These are phyloP conservation scores for Corvus cornix DNA, from an alignment of 2,113 vertebrate genomes.

Conservation along the genomic window DNA sequence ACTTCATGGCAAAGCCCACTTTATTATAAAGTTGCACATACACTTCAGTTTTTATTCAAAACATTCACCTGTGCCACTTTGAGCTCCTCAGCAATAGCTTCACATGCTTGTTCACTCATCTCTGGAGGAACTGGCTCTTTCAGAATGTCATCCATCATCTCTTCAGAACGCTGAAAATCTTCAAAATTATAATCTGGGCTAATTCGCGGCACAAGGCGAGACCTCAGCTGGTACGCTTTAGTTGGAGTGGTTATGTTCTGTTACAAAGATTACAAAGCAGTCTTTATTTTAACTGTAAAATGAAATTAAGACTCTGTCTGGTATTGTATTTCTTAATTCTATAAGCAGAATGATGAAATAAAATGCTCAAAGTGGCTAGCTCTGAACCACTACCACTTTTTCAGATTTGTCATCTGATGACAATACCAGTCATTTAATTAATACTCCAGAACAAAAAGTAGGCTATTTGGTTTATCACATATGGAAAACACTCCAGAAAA, in stretches of 20 bases:
- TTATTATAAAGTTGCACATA: not conserved
- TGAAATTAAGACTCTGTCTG: not conserved
- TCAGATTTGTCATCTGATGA: not conserved
- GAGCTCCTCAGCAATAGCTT: constrained; percentile 89
- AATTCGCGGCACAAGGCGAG: constrained; percentile 73
- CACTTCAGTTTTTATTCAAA: not conserved
- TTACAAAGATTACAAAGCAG: not conserved
- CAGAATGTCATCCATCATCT: constrained; percentile 72
- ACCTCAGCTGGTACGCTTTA: constrained; percentile 83
- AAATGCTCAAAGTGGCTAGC: not conserved
- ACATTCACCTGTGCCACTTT: constrained; percentile 82
- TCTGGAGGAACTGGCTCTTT: constrained; percentile 84
- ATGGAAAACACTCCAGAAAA: not conserved
- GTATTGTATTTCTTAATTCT: not conserved
- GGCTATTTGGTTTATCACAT: not conserved
- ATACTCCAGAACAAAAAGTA: not conserved
- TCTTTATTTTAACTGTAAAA: not conserved
- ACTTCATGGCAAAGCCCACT: not conserved
- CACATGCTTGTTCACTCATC: constrained; percentile 86
- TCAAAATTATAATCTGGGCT: constrained; percentile 78
- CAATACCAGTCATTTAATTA: not conserved
- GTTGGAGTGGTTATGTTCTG: constrained; percentile 93
- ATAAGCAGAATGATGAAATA: not conserved
- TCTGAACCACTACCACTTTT: not conserved
- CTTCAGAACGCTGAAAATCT: not conserved